A percentile compares a stretch with the other conserved stretches of the same genome.
phyloP scores from a whole-genome alignment of 1,140 invertebrate species.

The Magallana angulata region DNA sequence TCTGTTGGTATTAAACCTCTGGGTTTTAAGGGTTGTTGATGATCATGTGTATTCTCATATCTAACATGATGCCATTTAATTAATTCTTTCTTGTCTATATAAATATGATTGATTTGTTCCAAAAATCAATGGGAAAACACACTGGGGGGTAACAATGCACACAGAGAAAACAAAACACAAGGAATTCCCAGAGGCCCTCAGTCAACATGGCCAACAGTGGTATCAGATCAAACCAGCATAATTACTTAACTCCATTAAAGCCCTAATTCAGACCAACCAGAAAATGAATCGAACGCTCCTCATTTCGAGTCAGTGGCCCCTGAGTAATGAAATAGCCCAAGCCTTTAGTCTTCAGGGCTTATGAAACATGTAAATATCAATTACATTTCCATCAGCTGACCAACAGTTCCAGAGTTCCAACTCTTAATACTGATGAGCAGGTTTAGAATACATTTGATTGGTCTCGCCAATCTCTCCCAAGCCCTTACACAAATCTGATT shows the following conservation, averaged over 20 bases:
- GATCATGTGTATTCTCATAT: constrained; percentile 4
- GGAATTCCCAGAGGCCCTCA: constrained; percentile 17
- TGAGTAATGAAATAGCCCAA: constrained; percentile 22
- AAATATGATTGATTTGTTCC: constrained; percentile 29
- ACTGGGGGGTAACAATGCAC: constrained; percentile 8
- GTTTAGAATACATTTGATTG: background rate
- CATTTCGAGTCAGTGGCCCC: constrained; percentile 14
- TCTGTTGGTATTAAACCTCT: background rate
- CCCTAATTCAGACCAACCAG: background rate
- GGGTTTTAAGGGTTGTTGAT: background rate
- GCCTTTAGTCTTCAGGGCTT: constrained; percentile 5
- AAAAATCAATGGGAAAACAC: background rate
- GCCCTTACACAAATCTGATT: background rate
- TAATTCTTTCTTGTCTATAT: constrained; percentile 26
- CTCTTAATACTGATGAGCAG: background rate
- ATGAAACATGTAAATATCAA: constrained; percentile 32
- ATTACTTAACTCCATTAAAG: constrained; percentile 24
- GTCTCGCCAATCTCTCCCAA: background rate
- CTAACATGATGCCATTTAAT: background rate
- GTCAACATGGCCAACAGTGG: constrained; percentile 7
- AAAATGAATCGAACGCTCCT: constrained; percentile 11
- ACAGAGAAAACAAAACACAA: background rate
- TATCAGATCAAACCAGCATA: constrained; percentile 24
- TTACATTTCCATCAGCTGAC: constrained; percentile 22
- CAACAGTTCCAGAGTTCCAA: background rate